These are phyloP conservation scores for Microtus oregoni DNA, from an alignment of 2,113 vertebrate genomes.

Conservation along the genomic window DNA sequence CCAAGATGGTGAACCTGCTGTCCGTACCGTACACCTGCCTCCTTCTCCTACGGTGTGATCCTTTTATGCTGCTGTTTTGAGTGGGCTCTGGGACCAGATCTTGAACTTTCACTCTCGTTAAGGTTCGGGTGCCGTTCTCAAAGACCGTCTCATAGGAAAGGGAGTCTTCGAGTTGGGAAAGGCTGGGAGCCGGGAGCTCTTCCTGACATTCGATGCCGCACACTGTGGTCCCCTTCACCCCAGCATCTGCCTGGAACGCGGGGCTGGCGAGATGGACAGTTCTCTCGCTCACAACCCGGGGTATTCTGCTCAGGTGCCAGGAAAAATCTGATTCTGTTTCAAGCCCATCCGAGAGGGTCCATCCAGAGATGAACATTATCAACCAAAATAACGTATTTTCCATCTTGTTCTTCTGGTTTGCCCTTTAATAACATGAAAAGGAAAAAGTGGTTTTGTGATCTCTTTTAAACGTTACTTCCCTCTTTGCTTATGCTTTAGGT, in stretches of 20 bases:
- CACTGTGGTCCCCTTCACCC: constrained; percentile 84
- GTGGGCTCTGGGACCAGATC: constrained; percentile 78
- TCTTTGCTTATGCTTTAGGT: not conserved
- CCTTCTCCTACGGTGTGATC: constrained; percentile 83
- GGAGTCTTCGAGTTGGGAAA: constrained; percentile 91
- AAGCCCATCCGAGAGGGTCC: constrained; percentile 82
- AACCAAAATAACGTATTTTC: constrained; percentile 87
- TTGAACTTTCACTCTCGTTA: constrained; percentile 91
- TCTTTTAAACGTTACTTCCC: not conserved
- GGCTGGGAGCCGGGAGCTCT: constrained; percentile 87
- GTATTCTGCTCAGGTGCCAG: constrained; percentile 94
- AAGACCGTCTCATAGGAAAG: constrained; percentile 96
- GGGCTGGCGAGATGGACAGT: constrained; percentile 92
- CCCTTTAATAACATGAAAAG: constrained; percentile 82
- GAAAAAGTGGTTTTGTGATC: constrained; percentile 53
- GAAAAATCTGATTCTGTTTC: constrained; percentile 89
- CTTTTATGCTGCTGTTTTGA: not conserved
- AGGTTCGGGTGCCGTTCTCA: constrained; percentile 94
- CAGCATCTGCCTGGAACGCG: constrained; percentile 89
- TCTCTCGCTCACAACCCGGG: constrained; percentile 90
- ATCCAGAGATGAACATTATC: constrained; percentile 86
- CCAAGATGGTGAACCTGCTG: constrained; percentile 95
- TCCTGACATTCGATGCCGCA: constrained; percentile 97
- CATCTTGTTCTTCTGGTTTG: constrained; percentile 89
- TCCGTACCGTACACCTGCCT: constrained; percentile 96